Base-by-base conservation (phyloP, 2,888 invertebrate species). In the Polydrusus pterygomalis region DNA sequence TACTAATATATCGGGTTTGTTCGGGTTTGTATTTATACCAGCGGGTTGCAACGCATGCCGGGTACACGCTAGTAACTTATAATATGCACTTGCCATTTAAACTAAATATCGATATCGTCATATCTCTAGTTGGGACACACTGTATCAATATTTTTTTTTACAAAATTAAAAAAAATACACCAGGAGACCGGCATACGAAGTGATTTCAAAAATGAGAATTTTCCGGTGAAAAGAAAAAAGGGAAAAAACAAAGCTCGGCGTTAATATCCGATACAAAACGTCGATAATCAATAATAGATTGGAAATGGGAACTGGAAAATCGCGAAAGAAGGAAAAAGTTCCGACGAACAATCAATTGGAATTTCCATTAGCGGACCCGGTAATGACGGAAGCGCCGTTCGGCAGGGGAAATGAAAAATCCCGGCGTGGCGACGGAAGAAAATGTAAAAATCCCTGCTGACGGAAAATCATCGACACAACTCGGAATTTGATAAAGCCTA, bases 371-470 rank as follows among this genome's bases (percentile, higher is more conserved):
- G 75, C 78, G 63, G 78, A 63, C 70, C 73, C 71, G 72, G 76
- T 78, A 77, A 77, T 76, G 80, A 80, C 80, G 80, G 81, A 82
- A 82, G 78, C 79, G 76, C 82, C 76, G 80, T 79, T 80, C 76
- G 69, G 70, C 63, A 73, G 75, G 79, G 83, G 83, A 82, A 83
- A 83, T 82, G 82, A 80, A 82, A 79, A 83, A 81, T 81, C 79
- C 82, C 79, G 78, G 70, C 63, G 73, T 62, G 68, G 77, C 69
- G 81, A 79, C 83, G 83, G 84, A 83, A 83, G 81, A 83, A 81
- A 82, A 83, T 83, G 81, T 81, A 83, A 82, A 83, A 83, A 83
- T 82, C 65, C 45, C 13, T 56, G 43, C 65, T 63, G 75, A 72
- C 68, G 76, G 49, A 70, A 72, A 74, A 76, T 74, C 71, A 75